These are phyloP conservation scores for Protonemura montana DNA, from an alignment of 2,888 invertebrate species.

Conservation along the genomic window DNA sequence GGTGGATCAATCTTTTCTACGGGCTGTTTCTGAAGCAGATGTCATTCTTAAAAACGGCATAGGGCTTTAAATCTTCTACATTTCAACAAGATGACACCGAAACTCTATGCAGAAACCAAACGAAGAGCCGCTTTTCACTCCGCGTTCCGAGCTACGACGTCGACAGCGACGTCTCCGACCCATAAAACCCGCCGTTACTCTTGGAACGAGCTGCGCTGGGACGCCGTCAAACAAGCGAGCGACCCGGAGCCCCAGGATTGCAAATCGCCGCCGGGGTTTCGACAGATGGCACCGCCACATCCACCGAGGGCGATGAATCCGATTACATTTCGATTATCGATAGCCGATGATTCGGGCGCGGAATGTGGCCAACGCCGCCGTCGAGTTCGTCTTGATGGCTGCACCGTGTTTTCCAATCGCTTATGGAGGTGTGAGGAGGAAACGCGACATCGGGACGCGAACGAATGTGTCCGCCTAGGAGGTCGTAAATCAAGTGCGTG, in stretches of 20 bases:
- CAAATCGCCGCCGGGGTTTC: not conserved
- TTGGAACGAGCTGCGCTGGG: not conserved
- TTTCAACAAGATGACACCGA: no score
- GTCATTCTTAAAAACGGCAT: no score
- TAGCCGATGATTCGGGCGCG: not conserved
- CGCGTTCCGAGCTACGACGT: not conserved
- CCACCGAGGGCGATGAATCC: not conserved
- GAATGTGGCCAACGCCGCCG: not conserved
- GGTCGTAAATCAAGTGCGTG: not conserved
- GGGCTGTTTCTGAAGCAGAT: no score
- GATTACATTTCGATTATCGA: constrained; percentile 7
- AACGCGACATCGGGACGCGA: not conserved
- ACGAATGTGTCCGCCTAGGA: not conserved
- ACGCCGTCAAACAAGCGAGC: not conserved
- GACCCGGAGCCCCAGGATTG: not conserved
- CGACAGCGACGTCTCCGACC: not conserved
- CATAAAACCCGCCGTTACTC: not conserved
- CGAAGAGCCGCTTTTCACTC: no score
- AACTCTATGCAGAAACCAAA: not conserved
- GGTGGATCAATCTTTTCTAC: no score
- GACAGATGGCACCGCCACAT: not conserved
- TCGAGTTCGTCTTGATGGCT: not conserved
- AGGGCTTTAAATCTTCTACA: no score
- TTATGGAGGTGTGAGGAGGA: not conserved
- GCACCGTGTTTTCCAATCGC: not conserved